phyloP scores from a whole-genome alignment of 2,888 invertebrate genomes.

The Cantharis lateralis region DNA sequence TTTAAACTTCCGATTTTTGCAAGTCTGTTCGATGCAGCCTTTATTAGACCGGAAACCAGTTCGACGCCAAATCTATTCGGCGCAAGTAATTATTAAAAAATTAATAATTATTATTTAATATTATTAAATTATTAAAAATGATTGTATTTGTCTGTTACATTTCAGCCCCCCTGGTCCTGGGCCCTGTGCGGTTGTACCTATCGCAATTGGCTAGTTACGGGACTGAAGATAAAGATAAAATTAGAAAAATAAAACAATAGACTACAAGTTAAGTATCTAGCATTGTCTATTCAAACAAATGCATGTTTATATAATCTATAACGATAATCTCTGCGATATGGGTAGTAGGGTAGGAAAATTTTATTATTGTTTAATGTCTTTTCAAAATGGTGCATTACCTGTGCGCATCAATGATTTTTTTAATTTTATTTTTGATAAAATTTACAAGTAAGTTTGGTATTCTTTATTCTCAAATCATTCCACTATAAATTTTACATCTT shows the following conservation, averaged over 20 bases:
- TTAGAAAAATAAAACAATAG: background rate
- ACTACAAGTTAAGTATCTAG: background rate
- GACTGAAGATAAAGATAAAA: background rate
- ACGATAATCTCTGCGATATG: background rate
- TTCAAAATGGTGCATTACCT: background rate
- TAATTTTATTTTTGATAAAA: background rate
- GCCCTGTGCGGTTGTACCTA: too few relatives aligned
- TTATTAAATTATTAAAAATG: too few relatives aligned
- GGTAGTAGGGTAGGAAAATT: background rate
- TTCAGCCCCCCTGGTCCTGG: too few relatives aligned
- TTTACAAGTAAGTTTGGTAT: background rate
- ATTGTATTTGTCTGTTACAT: too few relatives aligned
- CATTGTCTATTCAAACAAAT: background rate
- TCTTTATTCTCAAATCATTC: background rate
- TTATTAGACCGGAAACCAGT: too few relatives aligned
- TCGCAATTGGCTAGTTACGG: too few relatives aligned
- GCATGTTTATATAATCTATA: background rate
- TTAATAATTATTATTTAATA: too few relatives aligned
- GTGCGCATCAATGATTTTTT: background rate
- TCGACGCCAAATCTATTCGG: too few relatives aligned
- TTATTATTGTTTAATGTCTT: background rate
- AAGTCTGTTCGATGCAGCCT: too few relatives aligned
- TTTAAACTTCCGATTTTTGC: too few relatives aligned
- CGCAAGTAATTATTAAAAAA: too few relatives aligned
- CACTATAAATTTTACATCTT: background rate